Evolutionary conservation across 2,797 vertebrate genomes (phyloP), one percentile per base, ranked within the genome.

Genomic region (Rousettus madagascariensis): DNA sequence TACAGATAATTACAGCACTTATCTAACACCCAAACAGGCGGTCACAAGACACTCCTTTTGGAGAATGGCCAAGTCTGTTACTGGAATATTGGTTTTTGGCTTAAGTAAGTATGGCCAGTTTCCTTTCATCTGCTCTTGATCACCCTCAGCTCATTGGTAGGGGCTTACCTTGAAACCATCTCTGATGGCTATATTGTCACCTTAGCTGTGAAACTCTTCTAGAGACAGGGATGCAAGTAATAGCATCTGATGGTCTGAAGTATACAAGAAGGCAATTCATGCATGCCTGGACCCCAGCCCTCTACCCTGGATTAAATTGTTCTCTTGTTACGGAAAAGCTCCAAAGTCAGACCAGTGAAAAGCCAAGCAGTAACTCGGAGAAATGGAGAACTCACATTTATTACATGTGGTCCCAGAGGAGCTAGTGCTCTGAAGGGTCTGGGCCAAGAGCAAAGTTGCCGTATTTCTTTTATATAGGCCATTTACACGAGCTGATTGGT

Each of bases 81-180:
- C 92, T 94, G 33, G 77, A 94, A 57, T 95, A 77, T 90, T 86
- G 96, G 46, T 91, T 93, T 96, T 38, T 43, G 80, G 22, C 61
- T 90, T 95, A 89, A 94, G 90, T 95, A 87, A 96, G 26, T 71
- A 79, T 57, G 93, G 38, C 87, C 77, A 55, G 12, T 97, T 97
- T 94, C 68, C 55, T 51, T 63, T 92, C 82, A 57, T 92, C 63
- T 82, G 8, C 66, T 90, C 28, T 61, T 92, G 86, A 79, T 43
- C 24, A 90, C 43, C 43, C 28, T 82, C 33, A 87, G 30, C 26
- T 87, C 66, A 49, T 41, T 86, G 63, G 46, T 84, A 95, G 65
- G 49, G 24, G 51, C 88, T 95, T 91, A 9, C 66, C 33, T 78
- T 74, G 36, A 83, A 86, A 88, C 30, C 63, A 2, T 68, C 30